Conservation (phyloP, 2,797 vertebrate genomes). For the Silurus aristotelis region DNA sequence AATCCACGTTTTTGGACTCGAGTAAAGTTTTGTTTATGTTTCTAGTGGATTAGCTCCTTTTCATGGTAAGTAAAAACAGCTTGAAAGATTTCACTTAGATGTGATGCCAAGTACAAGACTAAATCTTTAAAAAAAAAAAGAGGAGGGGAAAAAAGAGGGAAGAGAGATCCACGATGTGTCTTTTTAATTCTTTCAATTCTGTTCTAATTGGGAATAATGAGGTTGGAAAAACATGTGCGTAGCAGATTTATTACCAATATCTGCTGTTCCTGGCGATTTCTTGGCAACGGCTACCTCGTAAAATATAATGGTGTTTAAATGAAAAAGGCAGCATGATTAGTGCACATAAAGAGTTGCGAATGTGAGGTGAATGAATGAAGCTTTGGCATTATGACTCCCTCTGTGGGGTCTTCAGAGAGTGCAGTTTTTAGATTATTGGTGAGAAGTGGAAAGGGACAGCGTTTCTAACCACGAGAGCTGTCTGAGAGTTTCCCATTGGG, state of each 20-base stretch:
- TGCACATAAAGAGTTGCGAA: constrained; percentile 10
- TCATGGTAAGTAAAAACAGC: constrained; percentile 30
- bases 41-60: constrained; percentile 30
- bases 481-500: constrained; percentile 20
- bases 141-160: background rate
- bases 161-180: constrained; percentile 1
- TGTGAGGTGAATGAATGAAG: constrained; percentile 17
- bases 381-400: constrained; percentile 25
- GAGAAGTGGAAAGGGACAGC: constrained; percentile 40
- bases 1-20: background rate
- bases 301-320: constrained; percentile 12
- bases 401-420: constrained; percentile 22
- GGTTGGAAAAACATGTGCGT: constrained; percentile 29
- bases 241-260: constrained; percentile 33
- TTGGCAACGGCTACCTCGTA: background rate
- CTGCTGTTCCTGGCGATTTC: background rate
- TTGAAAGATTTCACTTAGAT: constrained; percentile 40
- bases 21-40: constrained; percentile 5
- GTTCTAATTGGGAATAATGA: constrained; percentile 39
- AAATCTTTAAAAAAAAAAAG: background rate
- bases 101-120: constrained; percentile 36
- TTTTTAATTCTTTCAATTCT: constrained; percentile 23
- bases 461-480: constrained; percentile 29
- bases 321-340: constrained; percentile 18
- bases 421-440: background rate